Evolutionary conservation across 2,888 invertebrate genomes (phyloP), one percentile per base, ranked within the genome.

Genomic region (Chamaedrilus cognettii): DNA sequence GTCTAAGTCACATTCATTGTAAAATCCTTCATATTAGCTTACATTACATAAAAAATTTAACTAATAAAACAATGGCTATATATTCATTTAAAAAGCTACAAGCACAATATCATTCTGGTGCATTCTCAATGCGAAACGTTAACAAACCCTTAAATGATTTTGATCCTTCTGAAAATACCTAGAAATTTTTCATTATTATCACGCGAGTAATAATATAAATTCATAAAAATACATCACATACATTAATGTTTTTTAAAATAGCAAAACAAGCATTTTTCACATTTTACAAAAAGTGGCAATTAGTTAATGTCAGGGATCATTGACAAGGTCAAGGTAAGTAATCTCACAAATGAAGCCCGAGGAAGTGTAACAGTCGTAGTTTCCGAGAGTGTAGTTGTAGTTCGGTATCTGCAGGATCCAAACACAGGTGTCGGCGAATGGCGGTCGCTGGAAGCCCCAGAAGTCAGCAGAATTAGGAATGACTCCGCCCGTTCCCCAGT

Each of bases 291-390:
- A 42, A 42, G 19, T 42, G 19, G 11, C 42, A 42, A 19, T 7
- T 5, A 7, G 7, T 52, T 52, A 7, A 23, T 7, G 11, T 26
- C 51, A 62, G 23, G 51, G 51, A 28, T 51, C 51, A 31, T 51
- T 51, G 15, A n/a, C 26, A n/a, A 62, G 51, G 19, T 62, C 51
- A 11, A n/a, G 19, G 31, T 50, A 51, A 19, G 62, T 50, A 23
- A 72, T 68, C 58, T 72, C 71, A 52, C 72, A 72, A 35, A 72
- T 62, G 60, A 64, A 72, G 30, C 72, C 72, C n/a, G 69, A 70
- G 42, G 64, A 34, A 26, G 71, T 72, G 33, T 61, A 30, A 59
- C 72, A 72, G 65, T 72, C 72, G 63, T 72, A 72, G 65, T 72
- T 72, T 23, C 72, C 72, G 52, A 59, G 63, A 15, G 70, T 72